Base-by-base conservation (phyloP, 1,140 invertebrate species). In the Macrocentrus cingulum region DNA sequence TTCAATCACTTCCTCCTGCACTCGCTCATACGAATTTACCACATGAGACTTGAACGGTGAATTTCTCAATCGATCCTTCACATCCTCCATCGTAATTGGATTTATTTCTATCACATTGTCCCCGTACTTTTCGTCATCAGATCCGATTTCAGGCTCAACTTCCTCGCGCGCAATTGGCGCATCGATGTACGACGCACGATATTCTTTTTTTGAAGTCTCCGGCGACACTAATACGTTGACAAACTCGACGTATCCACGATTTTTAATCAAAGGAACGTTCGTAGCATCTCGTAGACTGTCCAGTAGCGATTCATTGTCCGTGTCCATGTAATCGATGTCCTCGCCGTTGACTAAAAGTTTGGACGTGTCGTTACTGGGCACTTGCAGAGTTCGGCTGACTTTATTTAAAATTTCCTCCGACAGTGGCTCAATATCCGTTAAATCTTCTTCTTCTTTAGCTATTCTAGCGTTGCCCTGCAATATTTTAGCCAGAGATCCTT, bases 311-410 rank as follows among this genome's bases (percentile, higher is more conserved):
- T 87, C 87, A 0, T 85, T 87, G 1, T 87, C 87, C 0, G 87
- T 89, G 63, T 91, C 89, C 87, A 90, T 89, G 59, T 86, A 91
- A 66, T 89, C 88, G 48, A 91, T 87, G 60, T 80, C 79, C 29
- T 82, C 73, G 2, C 73, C 76, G 23, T 80, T 79, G 1, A 64
- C 69, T n/a, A 80, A 60, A 2, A 80, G 52, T 39, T 77, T 74
- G 0, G 76, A 79, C 1, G 74, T 70, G 45, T 66, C 62, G 48
- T 80, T 78, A 25, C 53, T 51, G 48, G 76, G 66, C 58, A 76
- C 66, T 59, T 78, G 50, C 68, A 63, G 66, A 73, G 56, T 70
- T 64, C 23, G 66, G 56, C 70, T 69, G 63, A 70, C 16, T 65
- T 70, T 61, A 65, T 68, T n/a, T 61, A 66, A 56, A 66, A 79